These are phyloP conservation scores for Drosophila hawaiiensis DNA, from an alignment of 2,888 invertebrate species.

Conservation along the genomic window DNA sequence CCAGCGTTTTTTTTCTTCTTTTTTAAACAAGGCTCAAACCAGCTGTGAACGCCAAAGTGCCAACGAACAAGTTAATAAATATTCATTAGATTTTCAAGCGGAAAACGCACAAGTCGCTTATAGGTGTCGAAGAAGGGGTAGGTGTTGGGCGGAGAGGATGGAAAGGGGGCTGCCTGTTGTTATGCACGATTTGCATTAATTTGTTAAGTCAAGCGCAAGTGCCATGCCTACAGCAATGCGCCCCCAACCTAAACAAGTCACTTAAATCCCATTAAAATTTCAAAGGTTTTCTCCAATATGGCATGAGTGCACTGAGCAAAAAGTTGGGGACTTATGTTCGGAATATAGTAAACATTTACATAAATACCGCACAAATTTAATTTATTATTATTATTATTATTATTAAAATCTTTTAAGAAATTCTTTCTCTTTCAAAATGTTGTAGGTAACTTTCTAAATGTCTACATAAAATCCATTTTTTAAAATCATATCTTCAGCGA, in stretches of 20 bases:
- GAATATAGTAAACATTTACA: not conserved
- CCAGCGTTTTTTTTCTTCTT: constrained; percentile 3
- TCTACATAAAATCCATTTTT: not conserved
- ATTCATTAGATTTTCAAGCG: constrained; percentile 67
- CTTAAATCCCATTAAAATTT: constrained; percentile 75
- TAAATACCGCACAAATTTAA: not conserved
- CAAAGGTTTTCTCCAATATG: constrained; percentile 38
- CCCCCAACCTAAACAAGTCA: constrained; percentile 22
- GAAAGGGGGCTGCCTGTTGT: constrained; percentile 28
- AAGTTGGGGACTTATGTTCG: not conserved
- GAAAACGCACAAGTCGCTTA: constrained; percentile 16
- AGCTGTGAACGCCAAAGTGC: constrained; percentile 14
- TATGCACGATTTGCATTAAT: constrained; percentile 76
- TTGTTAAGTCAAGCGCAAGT: constrained; percentile 80
- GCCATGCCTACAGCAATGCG: constrained; percentile 46
- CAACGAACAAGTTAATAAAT: constrained; percentile 64
- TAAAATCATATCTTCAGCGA: too few relatives aligned
- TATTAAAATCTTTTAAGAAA: not conserved
- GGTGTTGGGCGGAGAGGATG: not conserved
- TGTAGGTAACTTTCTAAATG: not conserved
- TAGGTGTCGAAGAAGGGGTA: not conserved
- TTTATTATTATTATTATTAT: not conserved
- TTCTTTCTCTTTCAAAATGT: not conserved
- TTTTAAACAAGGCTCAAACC: constrained; percentile 10
- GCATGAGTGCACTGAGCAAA: not conserved